These are phyloP conservation scores for Drosophila lini DNA, from an alignment of 1,140 invertebrate species.

Conservation along the genomic window DNA sequence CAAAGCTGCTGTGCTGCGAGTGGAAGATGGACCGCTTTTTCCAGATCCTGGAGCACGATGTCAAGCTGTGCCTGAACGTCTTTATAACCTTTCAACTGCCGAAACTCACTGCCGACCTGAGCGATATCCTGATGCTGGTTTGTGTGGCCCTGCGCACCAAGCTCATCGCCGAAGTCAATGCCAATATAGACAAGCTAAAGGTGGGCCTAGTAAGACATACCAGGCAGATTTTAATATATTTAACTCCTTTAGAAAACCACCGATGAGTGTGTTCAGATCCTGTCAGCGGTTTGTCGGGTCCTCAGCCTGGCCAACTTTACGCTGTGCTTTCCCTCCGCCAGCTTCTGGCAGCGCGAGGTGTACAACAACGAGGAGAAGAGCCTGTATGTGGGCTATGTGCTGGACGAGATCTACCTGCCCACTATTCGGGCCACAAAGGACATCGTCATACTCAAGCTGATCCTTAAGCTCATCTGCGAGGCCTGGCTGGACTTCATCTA, in stretches of 20 bases:
- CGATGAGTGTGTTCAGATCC: conserved; percentile 88
- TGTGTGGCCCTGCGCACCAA: conserved; percentile 91
- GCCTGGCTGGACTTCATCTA: conserved; percentile 94
- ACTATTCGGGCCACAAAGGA: conserved; percentile 90
- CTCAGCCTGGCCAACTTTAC: conserved; percentile 90
- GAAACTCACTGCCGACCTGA: conserved; percentile 84
- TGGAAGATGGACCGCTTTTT: conserved; percentile 91
- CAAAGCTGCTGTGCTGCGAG: conserved; percentile 88
- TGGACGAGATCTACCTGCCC: conserved; percentile 89
- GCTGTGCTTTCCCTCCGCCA: conserved; percentile 89
- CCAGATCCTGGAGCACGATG: conserved; percentile 86
- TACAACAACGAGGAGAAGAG: conserved; percentile 76
- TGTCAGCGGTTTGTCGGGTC: conserved; percentile 89
- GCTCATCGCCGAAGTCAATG: conserved; percentile 90
- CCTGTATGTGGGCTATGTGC: conserved; percentile 77
- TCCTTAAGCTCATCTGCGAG: conserved; percentile 92
- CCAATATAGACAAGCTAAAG: conserved; percentile 89
- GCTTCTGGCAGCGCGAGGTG: conserved; percentile 86
- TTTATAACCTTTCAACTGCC: conserved; percentile 87
- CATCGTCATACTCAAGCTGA: conserved; percentile 89
- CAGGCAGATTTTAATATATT: background rate
- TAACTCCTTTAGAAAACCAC: conserved; percentile 86
- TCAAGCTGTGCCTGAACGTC: conserved; percentile 88
- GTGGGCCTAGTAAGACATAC: conserved; percentile 77
- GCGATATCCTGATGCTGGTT: conserved; percentile 86